These are phyloP conservation scores for Dasypolia templi DNA, from an alignment of 2,888 invertebrate genomes.

Conservation along the genomic window DNA sequence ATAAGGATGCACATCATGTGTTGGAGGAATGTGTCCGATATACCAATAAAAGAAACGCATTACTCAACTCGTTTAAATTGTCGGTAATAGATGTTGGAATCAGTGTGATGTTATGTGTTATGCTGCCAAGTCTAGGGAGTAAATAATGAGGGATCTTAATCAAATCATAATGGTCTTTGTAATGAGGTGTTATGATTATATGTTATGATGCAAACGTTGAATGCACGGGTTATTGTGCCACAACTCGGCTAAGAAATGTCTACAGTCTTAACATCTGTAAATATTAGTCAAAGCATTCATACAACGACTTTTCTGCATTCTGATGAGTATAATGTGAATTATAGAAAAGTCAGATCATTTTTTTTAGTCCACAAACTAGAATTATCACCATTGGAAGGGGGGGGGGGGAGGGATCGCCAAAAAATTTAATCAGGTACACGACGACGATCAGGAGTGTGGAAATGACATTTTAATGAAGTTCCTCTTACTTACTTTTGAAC, in stretches of 20 bases:
- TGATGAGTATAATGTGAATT: background rate
- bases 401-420: no score
- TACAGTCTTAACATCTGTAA: conserved; percentile 29
- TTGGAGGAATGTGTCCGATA: background rate
- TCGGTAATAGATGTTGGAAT: background rate
- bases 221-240: conserved; percentile 22
- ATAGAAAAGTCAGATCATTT: background rate
- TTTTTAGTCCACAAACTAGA: no score
- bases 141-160: conserved; percentile 2
- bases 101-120: background rate
- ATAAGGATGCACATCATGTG: background rate
- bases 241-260: conserved; percentile 13
- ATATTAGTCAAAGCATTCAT: conserved; percentile 17
- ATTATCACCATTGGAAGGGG: background rate
- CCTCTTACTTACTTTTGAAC: background rate
- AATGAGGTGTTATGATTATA: conserved; percentile 40
- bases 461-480: background rate
- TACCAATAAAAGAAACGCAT: background rate
- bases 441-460: background rate
- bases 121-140: background rate
- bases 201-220: conserved; percentile 51
- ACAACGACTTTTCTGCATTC: background rate
- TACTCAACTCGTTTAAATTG: background rate
- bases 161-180: conserved; percentile 28
- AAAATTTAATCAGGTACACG: background rate